Percentiles rank a stretch among this genome's conserved stretches.
Evolutionary conservation across 2,888 invertebrate species (phyloP).

Genomic region (Chrysolina americana): DNA sequence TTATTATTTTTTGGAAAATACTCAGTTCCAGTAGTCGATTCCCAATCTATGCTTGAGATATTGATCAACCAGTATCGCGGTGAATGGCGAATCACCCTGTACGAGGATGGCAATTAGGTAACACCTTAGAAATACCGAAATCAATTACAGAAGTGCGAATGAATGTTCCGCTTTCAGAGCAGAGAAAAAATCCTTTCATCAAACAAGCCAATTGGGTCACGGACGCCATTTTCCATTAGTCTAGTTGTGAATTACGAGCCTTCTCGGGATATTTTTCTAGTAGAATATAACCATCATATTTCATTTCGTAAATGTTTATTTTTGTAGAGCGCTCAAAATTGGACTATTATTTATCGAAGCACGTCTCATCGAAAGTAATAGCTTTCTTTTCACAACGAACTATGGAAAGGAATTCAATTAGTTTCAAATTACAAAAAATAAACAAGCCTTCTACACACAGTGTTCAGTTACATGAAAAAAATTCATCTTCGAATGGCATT

Average conservation of each 20-base stretch:
- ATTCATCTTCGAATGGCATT: too few relatives aligned
- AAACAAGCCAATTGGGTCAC: not conserved
- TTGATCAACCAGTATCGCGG: not conserved
- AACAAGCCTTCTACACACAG: not conserved
- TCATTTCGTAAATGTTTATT: not conserved
- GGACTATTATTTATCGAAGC: not conserved
- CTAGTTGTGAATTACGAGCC: not conserved
- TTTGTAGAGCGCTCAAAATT: not conserved
- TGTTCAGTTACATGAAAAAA: too few relatives aligned
- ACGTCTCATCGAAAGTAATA: not conserved
- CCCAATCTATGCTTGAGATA: not conserved
- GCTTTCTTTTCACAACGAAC: not conserved
- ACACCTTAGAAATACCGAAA: not conserved
- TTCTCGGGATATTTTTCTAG: not conserved
- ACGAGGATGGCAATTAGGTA: not conserved
- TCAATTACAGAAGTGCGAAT: constrained; percentile 11
- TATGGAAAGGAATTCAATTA: not conserved
- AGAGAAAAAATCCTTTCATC: not conserved
- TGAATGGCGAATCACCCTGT: not conserved
- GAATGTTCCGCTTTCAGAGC: not conserved
- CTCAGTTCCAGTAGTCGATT: too few relatives aligned
- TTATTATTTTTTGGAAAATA: too few relatives aligned
- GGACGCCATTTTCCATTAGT: not conserved
- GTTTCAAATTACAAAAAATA: not conserved
- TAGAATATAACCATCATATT: not conserved